Percentiles rank a stretch among this genome's conserved stretches.
phyloP scores from a whole-genome alignment of 2,113 vertebrate species.

The Chascanopsetta lugubris region DNA sequence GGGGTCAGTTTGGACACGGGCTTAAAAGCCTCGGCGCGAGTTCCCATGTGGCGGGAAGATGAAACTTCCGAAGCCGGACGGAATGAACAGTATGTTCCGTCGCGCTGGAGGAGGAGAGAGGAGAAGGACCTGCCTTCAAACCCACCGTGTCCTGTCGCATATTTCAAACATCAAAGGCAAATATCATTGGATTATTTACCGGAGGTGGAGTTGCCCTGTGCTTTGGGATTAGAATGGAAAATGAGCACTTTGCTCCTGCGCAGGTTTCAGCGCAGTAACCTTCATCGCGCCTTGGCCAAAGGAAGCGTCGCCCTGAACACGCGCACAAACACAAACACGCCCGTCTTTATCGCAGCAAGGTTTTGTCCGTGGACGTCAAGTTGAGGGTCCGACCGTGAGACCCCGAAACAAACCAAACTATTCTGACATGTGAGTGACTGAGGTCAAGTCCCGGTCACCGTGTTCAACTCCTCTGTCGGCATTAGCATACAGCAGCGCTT shows the following conservation, averaged over 20 bases:
- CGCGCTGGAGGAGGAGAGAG: not conserved
- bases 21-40: slow-evolving; percentile 74
- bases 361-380: slow-evolving; percentile 9
- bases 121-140: slow-evolving; percentile 2
- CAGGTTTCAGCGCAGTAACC: slow-evolving; percentile 11
- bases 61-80: slow-evolving; percentile 63
- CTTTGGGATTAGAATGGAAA: too few species aligned
- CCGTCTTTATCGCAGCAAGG: not conserved
- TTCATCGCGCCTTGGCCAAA: too few species aligned
- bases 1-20: slow-evolving; percentile 68
- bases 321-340: slow-evolving; percentile 12
- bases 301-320: slow-evolving; percentile 2
- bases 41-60: slow-evolving; percentile 64
- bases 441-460: too few species aligned
- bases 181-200: slow-evolving; percentile 1
- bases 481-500: too few species aligned
- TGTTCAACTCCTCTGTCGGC: too few species aligned
- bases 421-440: slow-evolving; percentile 5
- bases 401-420: slow-evolving; percentile 24
- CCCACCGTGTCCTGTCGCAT: slow-evolving; percentile 1
- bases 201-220: not conserved
- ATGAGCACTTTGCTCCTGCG: not conserved
- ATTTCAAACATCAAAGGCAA: not conserved
- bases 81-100: slow-evolving; percentile 28
- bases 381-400: slow-evolving; percentile 20